phyloP scores from a whole-genome alignment of 2,113 vertebrate species.

The Pogonocichla stellata region DNA sequence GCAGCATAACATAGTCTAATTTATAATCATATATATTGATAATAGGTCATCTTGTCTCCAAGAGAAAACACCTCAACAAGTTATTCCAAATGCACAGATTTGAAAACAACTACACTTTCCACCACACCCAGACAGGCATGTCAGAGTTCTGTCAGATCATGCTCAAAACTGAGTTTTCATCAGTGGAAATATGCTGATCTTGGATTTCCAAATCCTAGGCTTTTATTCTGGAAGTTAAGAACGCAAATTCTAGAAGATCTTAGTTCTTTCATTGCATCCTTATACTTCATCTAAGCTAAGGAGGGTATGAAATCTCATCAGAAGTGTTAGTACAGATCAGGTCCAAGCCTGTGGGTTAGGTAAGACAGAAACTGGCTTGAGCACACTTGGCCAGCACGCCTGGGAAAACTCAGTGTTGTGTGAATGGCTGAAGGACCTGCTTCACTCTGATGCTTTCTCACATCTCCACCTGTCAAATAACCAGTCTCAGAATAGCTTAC shows the following conservation, averaged over 20 bases:
- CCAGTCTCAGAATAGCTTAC: neutral
- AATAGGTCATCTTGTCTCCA: neutral
- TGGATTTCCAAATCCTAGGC: neutral
- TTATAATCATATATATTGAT: neutral
- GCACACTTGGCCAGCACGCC: accelerated
- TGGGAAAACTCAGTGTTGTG: neutral
- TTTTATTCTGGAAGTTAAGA: neutral
- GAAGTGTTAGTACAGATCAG: neutral
- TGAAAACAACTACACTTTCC: neutral
- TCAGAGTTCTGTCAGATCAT: neutral
- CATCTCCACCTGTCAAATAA: neutral
- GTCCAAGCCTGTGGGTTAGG: neutral
- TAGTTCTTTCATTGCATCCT: neutral
- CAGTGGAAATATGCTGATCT: neutral
- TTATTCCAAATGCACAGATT: neutral
- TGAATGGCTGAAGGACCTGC: neutral
- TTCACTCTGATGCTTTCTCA: neutral
- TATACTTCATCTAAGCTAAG: neutral
- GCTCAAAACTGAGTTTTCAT: neutral
- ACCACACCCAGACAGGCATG: neutral
- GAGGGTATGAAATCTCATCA: neutral
- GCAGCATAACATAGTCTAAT: neutral
- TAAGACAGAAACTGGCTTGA: conserved; percentile 29
- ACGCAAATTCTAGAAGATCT: neutral
- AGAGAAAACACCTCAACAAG: neutral